Conservation (phyloP, 2,888 invertebrate genomes). For the Trissolcus brochymenae region DNA sequence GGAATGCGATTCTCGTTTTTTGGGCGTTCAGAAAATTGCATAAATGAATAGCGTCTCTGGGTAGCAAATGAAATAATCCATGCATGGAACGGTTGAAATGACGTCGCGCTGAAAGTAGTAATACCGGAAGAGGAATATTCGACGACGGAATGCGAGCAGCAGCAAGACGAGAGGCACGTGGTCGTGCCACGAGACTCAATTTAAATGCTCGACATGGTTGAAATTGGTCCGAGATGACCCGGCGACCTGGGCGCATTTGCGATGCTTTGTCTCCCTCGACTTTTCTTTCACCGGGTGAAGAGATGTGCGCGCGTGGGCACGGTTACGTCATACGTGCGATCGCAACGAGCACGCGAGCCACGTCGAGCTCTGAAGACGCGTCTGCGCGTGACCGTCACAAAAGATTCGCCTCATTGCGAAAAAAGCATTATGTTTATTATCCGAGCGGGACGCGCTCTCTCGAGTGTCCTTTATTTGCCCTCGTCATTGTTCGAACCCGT, state of each 20-base stretch:
- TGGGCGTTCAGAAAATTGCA: conserved; percentile 19
- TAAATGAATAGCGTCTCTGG: conserved; percentile 36
- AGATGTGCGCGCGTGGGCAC: conserved; percentile 15
- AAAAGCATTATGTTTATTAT: conserved; percentile 37
- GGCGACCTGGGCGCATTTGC: conserved; percentile 59
- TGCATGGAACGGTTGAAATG: conserved; percentile 16
- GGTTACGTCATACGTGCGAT: conserved; percentile 48
- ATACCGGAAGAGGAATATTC: conserved; percentile 47
- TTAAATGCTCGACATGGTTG: conserved; percentile 71
- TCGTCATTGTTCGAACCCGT: conserved; percentile 9
- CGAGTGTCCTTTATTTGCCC: conserved; percentile 12
- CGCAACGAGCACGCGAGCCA: conserved; percentile 38
- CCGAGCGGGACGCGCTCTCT: conserved; percentile 3
- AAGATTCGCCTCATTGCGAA: conserved; percentile 43
- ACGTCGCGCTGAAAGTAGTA: conserved; percentile 36
- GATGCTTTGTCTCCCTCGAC: conserved; percentile 42
- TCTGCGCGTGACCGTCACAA: conserved; percentile 54
- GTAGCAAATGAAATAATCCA: conserved; percentile 23
- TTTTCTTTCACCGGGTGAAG: conserved; percentile 9
- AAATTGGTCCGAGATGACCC: conserved; percentile 70
- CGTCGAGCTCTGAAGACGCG: conserved; percentile 36
- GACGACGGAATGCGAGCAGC: conserved; percentile 56
- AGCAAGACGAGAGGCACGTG: conserved; percentile 26
- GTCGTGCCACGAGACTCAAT: conserved; percentile 67
- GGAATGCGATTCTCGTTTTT: too few relatives aligned